Conservation (phyloP, 2,113 vertebrate genomes). For the Narcine bancroftii region DNA sequence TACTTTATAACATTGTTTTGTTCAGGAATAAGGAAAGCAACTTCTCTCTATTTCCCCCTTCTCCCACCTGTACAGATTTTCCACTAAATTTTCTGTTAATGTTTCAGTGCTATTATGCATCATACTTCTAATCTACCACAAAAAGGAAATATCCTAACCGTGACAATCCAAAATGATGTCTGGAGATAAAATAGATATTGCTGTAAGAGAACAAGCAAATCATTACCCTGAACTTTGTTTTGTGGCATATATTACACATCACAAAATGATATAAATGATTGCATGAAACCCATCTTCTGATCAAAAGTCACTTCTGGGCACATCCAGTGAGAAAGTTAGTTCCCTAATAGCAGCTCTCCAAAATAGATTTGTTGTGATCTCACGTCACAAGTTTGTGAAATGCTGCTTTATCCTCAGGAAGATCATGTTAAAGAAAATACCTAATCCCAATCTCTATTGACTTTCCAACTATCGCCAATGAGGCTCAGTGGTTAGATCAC, state of each 20-base stretch:
- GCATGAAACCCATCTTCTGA: background rate
- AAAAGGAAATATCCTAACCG: background rate
- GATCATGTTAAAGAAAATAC: background rate
- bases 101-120: background rate
- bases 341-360: background rate
- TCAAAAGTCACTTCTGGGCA: background rate
- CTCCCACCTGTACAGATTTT: too few relatives aligned
- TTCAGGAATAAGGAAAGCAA: background rate
- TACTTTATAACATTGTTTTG: background rate
- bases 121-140: background rate
- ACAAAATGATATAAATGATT: background rate
- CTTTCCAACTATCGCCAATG: background rate
- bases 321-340: background rate
- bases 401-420: background rate
- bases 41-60: background rate
- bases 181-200: background rate
- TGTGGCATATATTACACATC: background rate
- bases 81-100: background rate
- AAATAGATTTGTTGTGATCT: background rate
- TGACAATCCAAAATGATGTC: background rate
- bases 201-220: background rate
- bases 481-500: too few relatives aligned
- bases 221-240: background rate
- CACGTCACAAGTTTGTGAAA: background rate
- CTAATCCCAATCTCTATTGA: background rate